These are phyloP conservation scores for Vicugna pacos DNA, from an alignment of 2,113 vertebrate genomes.

Conservation along the genomic window DNA sequence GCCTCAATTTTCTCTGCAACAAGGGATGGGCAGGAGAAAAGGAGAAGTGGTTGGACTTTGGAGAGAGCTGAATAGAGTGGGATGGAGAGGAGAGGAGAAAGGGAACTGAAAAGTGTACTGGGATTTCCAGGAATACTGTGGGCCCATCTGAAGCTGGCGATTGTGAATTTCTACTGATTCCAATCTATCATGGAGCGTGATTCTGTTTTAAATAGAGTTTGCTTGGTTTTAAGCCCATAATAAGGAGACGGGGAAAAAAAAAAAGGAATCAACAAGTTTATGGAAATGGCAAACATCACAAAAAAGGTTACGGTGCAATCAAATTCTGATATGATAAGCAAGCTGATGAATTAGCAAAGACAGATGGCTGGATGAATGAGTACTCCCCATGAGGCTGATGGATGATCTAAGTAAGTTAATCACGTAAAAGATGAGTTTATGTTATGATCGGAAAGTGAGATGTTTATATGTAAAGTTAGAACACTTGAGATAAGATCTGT, in stretches of 20 bases:
- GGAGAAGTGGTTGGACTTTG: not conserved
- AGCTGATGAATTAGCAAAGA: not conserved
- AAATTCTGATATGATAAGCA: not conserved
- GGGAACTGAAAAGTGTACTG: fast-evolving
- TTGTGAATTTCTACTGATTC: not conserved
- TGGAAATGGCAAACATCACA: not conserved
- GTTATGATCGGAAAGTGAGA: not conserved
- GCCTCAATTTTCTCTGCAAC: not conserved
- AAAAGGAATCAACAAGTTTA: not conserved
- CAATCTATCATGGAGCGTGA: not conserved
- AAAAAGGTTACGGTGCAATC: not conserved
- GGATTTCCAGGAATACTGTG: not conserved
- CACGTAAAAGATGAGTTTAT: not conserved
- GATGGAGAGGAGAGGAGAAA: not conserved
- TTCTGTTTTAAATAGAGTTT: not conserved
- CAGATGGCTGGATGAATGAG: not conserved
- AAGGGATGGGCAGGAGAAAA: not conserved
- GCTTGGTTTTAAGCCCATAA: not conserved
- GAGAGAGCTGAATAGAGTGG: not conserved
- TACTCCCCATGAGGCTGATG: not conserved
- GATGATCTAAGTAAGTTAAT: not conserved
- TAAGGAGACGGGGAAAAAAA: not conserved
- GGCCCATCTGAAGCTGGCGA: not conserved
- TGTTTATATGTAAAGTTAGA: not conserved
- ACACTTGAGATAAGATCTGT: not conserved